Base-by-base conservation (phyloP, 2,797 vertebrate genomes). In the Fratercula arctica region DNA sequence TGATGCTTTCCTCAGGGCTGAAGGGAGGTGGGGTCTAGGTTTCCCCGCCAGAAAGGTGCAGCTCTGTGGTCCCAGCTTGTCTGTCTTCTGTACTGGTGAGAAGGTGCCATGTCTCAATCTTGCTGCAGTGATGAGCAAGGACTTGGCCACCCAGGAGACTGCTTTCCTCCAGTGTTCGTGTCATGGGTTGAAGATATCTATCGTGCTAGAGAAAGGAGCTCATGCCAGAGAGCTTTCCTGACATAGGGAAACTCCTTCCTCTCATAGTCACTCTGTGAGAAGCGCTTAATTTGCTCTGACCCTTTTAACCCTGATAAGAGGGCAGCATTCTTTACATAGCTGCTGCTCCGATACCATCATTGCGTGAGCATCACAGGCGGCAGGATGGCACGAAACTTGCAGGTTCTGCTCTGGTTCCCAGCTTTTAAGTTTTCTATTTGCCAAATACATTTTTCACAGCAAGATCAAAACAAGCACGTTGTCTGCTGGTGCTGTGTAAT, bases 381-480 rank as follows among this genome's bases (percentile, higher is more conserved):
- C 72, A 51, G 79, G 31, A 15, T 56, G 53, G 75, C 33, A 24
- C 6, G n/a, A 39, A 75, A 10, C 56, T 20, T 31, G 45, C 61
- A 50, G 45, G 43, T 67, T 73, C 72, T 74, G 56, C 87, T 53
- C 45, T 2, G 1, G 4, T 66, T 96, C 69, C 70, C 69, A 78
- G 60, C 69, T 73, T 73, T n/a, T 18, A 10, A 54, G 69, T 23
- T 21, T 18, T 37, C 21, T 33, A 16, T 39, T 85, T 84, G 56
- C 87, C 87, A 84, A 66, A 39, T 23, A 1, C 20, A 1, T 11
- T 1, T 1, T 41, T 77, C 50, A 35, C 46, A 76, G 73, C 0
- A 0, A 33, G 87, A 43, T 76, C 70, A 41, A 85, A 84, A 48
- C 31, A 6, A 3, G 74, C 0, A 0, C 0, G 0, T 35, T 76